A percentile compares a stretch with the other conserved stretches of the same genome.
These are phyloP conservation scores for Tadarida brasiliensis DNA, from an alignment of 2,797 vertebrate genomes.

Conservation along the genomic window DNA sequence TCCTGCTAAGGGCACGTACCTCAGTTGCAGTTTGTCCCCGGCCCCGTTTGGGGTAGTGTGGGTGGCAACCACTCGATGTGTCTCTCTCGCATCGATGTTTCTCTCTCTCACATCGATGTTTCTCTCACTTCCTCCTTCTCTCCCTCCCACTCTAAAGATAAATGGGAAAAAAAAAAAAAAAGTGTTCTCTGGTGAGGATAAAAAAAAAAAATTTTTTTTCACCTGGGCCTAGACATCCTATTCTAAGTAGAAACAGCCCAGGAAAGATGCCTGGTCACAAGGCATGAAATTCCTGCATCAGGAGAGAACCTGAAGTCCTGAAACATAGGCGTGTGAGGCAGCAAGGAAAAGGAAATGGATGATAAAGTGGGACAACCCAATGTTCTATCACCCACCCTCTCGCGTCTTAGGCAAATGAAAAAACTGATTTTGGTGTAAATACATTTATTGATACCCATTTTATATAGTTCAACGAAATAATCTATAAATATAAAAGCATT, in stretches of 20 bases:
- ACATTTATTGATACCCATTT: conserved; percentile 87
- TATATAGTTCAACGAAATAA: conserved; percentile 85
- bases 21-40: no score
- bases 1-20: no score
- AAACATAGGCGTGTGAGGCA: background rate
- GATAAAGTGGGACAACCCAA: background rate
- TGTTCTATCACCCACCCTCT: background rate
- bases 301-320: background rate
- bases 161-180: no score
- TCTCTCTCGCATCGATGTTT: no score
- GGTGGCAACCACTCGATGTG: no score
- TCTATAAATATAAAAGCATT: conserved; percentile 86
- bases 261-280: background rate
- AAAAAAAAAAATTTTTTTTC: no score
- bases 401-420: conserved; percentile 54
- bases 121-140: no score
- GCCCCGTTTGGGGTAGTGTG: no score
- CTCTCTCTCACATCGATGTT: no score
- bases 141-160: no score
- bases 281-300: background rate
- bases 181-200: no score
- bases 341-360: background rate
- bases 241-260: background rate
- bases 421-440: conserved; percentile 83
- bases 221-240: background rate